A percentile compares a stretch with the other conserved stretches of the same genome.
phyloP scores from a whole-genome alignment of 2,113 vertebrate genomes.

The Cyprinus carpio region DNA sequence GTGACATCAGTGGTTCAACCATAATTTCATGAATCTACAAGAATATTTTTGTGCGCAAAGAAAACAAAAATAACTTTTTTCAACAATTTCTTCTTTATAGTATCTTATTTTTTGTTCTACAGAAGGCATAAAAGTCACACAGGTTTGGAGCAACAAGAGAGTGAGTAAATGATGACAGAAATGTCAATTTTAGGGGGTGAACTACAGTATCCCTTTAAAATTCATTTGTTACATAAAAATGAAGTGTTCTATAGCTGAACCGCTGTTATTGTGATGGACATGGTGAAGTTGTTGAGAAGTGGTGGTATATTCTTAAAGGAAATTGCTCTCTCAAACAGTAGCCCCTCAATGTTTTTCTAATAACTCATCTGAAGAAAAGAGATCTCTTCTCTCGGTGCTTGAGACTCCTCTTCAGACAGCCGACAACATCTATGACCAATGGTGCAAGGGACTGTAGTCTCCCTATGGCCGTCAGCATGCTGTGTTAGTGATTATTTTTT shows the following conservation, averaged over 20 bases:
- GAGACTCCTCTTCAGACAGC: constrained; percentile 26
- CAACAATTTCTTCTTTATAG: too few species aligned
- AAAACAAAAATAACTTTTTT: too few species aligned
- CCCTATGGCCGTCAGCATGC: constrained; percentile 49
- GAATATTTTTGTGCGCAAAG: too few species aligned
- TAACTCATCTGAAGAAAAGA: not conserved
- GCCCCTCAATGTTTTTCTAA: not conserved
- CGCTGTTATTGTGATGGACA: not conserved
- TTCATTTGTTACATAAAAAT: not conserved
- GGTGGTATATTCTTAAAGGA: not conserved
- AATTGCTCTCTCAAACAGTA: not conserved
- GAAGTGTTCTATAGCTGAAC: not conserved
- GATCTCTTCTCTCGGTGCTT: constrained; percentile 24
- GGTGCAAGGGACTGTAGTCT: constrained; percentile 36
- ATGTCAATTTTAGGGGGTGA: not conserved
- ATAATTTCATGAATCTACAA: too few species aligned
- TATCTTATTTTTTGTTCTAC: not conserved
- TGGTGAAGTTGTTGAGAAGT: not conserved
- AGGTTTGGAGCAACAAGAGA: not conserved
- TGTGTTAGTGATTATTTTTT: constrained; percentile 53
- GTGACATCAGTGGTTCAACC: too few species aligned
- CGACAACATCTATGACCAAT: constrained; percentile 50
- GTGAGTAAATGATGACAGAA: not conserved
- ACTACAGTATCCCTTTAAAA: not conserved
- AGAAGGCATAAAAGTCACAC: not conserved